These are phyloP conservation scores for Euura lappo DNA, from an alignment of 1,140 invertebrate species.

Conservation along the genomic window DNA sequence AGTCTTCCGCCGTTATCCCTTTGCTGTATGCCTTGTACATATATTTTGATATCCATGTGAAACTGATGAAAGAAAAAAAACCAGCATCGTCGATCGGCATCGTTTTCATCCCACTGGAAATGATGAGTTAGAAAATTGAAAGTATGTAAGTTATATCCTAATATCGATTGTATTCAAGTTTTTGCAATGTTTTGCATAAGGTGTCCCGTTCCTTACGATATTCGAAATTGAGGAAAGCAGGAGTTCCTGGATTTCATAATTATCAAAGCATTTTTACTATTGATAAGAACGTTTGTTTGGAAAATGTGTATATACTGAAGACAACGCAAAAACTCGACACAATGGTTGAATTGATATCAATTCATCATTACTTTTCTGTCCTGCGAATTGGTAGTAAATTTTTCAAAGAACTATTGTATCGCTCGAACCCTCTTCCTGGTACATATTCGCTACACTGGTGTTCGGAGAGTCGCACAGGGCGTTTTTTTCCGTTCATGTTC, in stretches of 20 bases:
- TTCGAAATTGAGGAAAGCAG: too few species aligned
- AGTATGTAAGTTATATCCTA: too few species aligned
- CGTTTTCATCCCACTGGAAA: constrained; percentile 36
- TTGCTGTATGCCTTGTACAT: constrained; percentile 65
- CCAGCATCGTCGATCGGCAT: constrained; percentile 61
- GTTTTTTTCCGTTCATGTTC: too few species aligned
- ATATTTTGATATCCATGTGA: constrained; percentile 66
- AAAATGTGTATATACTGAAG: too few species aligned
- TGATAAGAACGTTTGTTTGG: too few species aligned
- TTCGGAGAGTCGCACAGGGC: too few species aligned
- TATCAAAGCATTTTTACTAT: too few species aligned
- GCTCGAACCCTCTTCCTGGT: constrained; percentile 26
- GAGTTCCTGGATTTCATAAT: too few species aligned
- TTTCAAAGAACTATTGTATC: constrained; percentile 32
- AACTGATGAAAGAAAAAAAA: constrained; percentile 64
- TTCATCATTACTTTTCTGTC: constrained; percentile 18
- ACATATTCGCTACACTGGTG: constrained; percentile 19
- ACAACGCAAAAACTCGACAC: background rate
- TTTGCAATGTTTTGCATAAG: too few species aligned
- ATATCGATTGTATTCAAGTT: too few species aligned
- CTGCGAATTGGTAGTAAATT: constrained; percentile 31
- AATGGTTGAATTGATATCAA: background rate
- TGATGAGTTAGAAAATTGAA: too few species aligned
- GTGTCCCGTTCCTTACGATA: too few species aligned
- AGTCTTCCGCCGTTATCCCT: constrained; percentile 54